Evolutionary conservation across 2,888 invertebrate genomes (phyloP), one percentile per base, ranked within the genome.

Genomic region (Acleris cristana): DNA sequence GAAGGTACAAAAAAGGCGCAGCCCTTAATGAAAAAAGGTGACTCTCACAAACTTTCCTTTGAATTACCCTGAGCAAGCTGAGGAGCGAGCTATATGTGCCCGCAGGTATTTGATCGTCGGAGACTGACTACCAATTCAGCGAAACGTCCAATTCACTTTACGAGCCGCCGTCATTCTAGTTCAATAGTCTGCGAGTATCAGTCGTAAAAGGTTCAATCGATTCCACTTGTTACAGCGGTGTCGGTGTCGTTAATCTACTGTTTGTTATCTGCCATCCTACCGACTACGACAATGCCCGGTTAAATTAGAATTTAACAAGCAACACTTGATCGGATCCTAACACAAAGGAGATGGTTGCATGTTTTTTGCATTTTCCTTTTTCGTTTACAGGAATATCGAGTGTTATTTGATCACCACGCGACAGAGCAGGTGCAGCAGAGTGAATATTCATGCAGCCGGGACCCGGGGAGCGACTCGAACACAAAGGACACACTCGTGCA

Each of bases 91-190:
- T 4, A 4, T 14, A 4, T 40, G 12, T 4, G 10, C 40, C 40
- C 40, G 34, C 34, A 40, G 40, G 40, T 40, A 40, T 48, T 60
- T 40, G 55, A 48, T 30, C 54, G 16, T 18, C 18, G n/a, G 56
- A 14, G 55, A 55, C 34, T 10, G 40, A 26, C 53, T 59, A 18
- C 59, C 64, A 44, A 54, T 60, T 59, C 59, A 34, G 23, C 30
- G 55, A 16, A 63, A 30, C 53, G 59, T 23, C 54, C 54, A 65
- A 65, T 65, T 60, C 23, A 55, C 19, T 65, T 65, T 65, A 65
- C 59, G 65, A 65, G 34, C 58, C 19, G 23, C 34, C 48, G 45
- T 21, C 64, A 48, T 54, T 59, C 21, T 48, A 49, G 59, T 34
- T 54, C 54, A 60, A 40, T 57, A 34, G 64, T 26, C 45, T 49